Evolutionary conservation across 2,888 invertebrate genomes (phyloP), one percentile per base, ranked within the genome.

Genomic region (Nowickia ferox): DNA sequence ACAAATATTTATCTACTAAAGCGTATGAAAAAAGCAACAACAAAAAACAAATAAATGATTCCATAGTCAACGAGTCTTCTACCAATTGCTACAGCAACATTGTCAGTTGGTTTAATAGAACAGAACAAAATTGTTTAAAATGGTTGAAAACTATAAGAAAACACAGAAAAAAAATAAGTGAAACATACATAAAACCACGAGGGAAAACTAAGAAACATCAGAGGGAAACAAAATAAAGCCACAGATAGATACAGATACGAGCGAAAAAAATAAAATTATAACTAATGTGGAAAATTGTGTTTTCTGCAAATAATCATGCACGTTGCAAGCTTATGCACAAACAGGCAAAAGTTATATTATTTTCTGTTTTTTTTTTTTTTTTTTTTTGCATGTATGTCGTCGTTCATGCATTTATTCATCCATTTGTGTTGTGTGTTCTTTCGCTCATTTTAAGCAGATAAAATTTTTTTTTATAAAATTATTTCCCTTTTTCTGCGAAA

Each of bases 221-320:
- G 63, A 76, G 55, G 75, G 71, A 71, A 69, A 61, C 53, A 53
- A 68, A 51, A 59, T 17, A 17, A n/a, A 9, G 19, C 2, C 13
- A 19, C 15, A 19, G 40, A 79, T 38, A 42, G 61, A 48, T 46
- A 65, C 2, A 44, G 30, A 15, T 3, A 11, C 1, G 17, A 51
- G 22, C 1, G 13, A 46, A 17, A 65, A 53, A 75, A 53, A 83
- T 75, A 83, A 86, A 83, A 83, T 86, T 86, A 83, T 83, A 83
- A 83, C 78, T 83, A 83, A 86, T 86, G 83, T 83, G 83, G 85
- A 86, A 86, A 86, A 86, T 83, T 72, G 86, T 75, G 72, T 86
- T 83, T 86, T 78, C 86, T 79, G 78, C 86, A 83, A 75, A 86
- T 86, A 79, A 81, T 76, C 79, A 72, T 79, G 79, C 79, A 79